These are phyloP conservation scores for Ophion ventricosus DNA, from an alignment of 2,888 invertebrate genomes.

Conservation along the genomic window DNA sequence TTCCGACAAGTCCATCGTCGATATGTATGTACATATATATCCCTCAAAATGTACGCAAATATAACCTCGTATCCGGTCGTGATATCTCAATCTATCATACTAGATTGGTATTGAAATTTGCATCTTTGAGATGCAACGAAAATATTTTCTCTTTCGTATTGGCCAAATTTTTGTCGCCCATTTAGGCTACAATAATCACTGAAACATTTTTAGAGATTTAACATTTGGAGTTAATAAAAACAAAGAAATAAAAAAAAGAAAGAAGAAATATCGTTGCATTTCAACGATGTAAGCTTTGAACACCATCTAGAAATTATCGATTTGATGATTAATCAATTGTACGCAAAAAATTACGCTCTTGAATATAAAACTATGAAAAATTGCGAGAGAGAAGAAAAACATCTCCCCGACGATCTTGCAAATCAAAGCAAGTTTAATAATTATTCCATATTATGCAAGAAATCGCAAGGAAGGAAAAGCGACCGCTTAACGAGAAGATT, in stretches of 20 bases:
- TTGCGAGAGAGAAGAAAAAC: slow-evolving; percentile 11
- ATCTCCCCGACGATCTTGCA: too few species aligned
- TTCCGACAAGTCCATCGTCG: slow-evolving; percentile 27
- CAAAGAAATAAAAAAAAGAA: too few species aligned
- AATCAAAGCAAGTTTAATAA: slow-evolving; percentile 7
- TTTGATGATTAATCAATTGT: slow-evolving; percentile 30
- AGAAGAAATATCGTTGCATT: too few species aligned
- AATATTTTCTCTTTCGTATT: too few species aligned
- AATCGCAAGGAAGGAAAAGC: not conserved
- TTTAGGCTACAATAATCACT: too few species aligned
- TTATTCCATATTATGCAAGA: not conserved
- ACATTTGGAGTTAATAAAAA: too few species aligned
- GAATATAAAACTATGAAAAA: not conserved
- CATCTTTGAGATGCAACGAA: too few species aligned
- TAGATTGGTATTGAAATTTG: too few species aligned
- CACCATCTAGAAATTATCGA: slow-evolving; percentile 38
- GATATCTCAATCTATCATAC: slow-evolving; percentile 47
- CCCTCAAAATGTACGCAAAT: not conserved
- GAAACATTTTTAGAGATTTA: too few species aligned
- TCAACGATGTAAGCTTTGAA: too few species aligned
- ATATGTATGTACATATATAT: not conserved
- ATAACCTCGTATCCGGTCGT: slow-evolving; percentile 33
- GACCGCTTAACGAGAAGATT: not conserved
- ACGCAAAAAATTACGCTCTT: slow-evolving; percentile 4
- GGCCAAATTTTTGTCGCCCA: too few species aligned